phyloP scores from a whole-genome alignment of 2,797 vertebrate species.

The Pelochelys cantorii region DNA sequence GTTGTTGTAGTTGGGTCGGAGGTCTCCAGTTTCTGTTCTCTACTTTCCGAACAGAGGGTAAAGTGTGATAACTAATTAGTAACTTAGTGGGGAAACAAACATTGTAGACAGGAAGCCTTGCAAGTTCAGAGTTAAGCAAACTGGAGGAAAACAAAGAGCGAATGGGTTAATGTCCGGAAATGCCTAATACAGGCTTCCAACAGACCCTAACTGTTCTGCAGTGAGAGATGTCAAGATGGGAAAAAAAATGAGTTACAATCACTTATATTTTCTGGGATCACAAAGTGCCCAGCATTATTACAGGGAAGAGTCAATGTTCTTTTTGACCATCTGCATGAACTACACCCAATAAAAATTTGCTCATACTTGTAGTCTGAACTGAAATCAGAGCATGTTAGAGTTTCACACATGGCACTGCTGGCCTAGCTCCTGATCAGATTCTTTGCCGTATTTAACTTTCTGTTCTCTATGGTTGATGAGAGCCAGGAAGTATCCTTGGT shows the following conservation, averaged over 20 bases:
- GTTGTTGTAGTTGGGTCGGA: too few relatives aligned
- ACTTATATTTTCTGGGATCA: background rate
- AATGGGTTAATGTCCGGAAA: background rate
- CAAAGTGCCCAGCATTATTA: background rate
- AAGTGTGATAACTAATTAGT: too few relatives aligned
- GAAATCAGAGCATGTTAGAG: background rate
- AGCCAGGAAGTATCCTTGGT: background rate
- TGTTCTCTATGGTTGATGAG: background rate
- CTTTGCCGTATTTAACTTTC: too few relatives aligned
- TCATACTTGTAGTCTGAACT: background rate
- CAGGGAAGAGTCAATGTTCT: background rate
- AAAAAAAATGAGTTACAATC: background rate
- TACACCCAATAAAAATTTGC: background rate
- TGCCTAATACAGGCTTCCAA: background rate
- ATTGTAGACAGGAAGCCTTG: too few relatives aligned
- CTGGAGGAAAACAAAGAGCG: too few relatives aligned
- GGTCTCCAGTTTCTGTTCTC: too few relatives aligned
- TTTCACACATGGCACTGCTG: background rate
- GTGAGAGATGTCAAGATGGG: background rate
- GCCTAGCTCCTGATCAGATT: background rate
- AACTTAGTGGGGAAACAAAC: too few relatives aligned
- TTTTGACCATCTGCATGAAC: background rate
- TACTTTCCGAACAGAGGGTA: too few relatives aligned
- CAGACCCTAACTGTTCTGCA: background rate
- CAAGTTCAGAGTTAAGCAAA: too few relatives aligned